Conservation (phyloP, 2,113 vertebrate species). For the Diadophis punctatus region DNA sequence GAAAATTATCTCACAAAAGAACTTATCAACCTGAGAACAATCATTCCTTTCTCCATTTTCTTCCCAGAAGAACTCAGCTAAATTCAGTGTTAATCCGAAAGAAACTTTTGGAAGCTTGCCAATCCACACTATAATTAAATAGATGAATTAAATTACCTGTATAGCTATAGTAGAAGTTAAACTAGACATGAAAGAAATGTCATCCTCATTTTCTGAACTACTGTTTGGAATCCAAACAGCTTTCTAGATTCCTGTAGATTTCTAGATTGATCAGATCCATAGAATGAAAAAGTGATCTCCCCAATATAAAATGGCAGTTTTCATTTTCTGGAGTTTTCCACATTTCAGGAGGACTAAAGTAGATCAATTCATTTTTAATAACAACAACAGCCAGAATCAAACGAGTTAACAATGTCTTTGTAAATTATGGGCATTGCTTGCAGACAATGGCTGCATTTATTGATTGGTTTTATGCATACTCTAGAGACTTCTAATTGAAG, state of each 20-base stretch:
- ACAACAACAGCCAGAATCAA: not conserved
- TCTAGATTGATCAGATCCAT: not conserved
- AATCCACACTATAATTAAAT: not conserved
- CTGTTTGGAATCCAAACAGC: not conserved
- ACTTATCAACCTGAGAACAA: not conserved
- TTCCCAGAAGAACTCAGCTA: not conserved
- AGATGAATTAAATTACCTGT: not conserved
- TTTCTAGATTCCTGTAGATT: not conserved
- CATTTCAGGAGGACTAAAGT: not conserved
- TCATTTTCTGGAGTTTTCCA: not conserved
- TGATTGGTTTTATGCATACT: slow-evolving; percentile 53
- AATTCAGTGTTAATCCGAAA: not conserved
- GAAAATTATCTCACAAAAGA: not conserved
- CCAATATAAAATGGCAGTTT: slow-evolving; percentile 17
- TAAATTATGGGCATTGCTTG: slow-evolving; percentile 47
- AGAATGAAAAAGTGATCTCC: not conserved
- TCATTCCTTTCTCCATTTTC: not conserved
- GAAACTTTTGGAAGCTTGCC: not conserved
- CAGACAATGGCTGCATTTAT: slow-evolving; percentile 65
- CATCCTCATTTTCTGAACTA: not conserved
- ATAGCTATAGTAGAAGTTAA: not conserved
- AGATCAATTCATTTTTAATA: slow-evolving; percentile 10
- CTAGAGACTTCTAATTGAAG: slow-evolving; percentile 73
- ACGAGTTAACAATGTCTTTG: slow-evolving; percentile 40
- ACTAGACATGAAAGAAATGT: not conserved